Evolutionary conservation across 2,888 invertebrate species (phyloP), one percentile per base, ranked within the genome.

Genomic region (Drosophila mettleri): DNA sequence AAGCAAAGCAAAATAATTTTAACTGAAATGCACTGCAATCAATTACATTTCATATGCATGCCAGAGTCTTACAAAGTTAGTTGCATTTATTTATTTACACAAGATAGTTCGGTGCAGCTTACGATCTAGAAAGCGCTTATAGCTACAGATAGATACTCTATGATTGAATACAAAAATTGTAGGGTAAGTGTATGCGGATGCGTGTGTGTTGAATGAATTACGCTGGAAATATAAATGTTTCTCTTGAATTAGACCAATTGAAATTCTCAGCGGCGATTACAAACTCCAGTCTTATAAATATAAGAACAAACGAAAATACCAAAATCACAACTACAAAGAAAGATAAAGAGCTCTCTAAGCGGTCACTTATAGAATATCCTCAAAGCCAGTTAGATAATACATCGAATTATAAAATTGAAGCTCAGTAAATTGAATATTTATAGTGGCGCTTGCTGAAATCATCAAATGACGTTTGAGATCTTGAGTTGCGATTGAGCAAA

Each of bases 381-480:
- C n/a, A n/a, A n/a, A 18, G 5, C 10, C 6, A 10, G 24, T 43
- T 9, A 22, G 8, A 48, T 33, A 1, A 4, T 20, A n/a, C 0
- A 20, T 38, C 18, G 4, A 8, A 3, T 10, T 16, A 22, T 33
- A 33, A 7, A 31, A 24, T 12, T n/a, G 34, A 24, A 34, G 22
- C 2, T 84, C 84, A 91, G 74, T 85, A 91, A 51, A 91, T 83
- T 24, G 91, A 91, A 82, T 91, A 91, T 64, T 78, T 88, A 75
- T 91, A 91, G 57, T 87, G 90, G 52, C 91, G 91, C 78, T 86
- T 86, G 51, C 83, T 80, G 53, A 69, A 34, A 51, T 72, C 67
- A 27, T 58, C 52, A 38, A 59, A 27, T 16, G 64, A 34, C 22
- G 41, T 54, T 36, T 46, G 67, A 80, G 79, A 82, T 74, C 60